Base-by-base conservation (phyloP, 2,888 invertebrate species). In the Piscicola geometra region DNA sequence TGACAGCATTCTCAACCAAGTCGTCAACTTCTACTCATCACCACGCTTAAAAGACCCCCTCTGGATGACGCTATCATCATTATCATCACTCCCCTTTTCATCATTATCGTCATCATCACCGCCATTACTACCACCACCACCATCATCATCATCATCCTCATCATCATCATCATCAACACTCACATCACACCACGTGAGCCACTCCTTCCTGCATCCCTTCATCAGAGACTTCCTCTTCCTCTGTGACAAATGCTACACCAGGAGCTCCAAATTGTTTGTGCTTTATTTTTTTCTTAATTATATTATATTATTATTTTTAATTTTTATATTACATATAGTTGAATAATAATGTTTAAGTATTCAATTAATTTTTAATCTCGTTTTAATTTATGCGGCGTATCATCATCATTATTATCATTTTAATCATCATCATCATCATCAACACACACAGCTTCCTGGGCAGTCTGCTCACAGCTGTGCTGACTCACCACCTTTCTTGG, bases 401-500 rank as follows among this genome's bases (percentile, higher is more conserved):
- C n/a, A n/a, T n/a, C n/a, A n/a, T n/a, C n/a, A n/a, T n/a, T n/a
- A n/a, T n/a, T n/a, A n/a, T n/a, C n/a, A n/a, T n/a, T n/a, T 71
- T 9, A 33, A 32, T 71, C 71, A 36, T 18, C 33, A 36, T 35
- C 47, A 41, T 75, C 5, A 0, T 66, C 30, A 2, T 32, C 32
- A 60, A 56, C 25, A 82, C 81, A 81, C 89, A 78, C 88, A 94
- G 94, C 87, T 94, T 94, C 86, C 89, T 94, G 82, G 94, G 93
- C 85, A 93, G 93, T 30, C 88, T 94, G 78, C 85, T 94, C 73
- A 94, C 94, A 5, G 92, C 93, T 78, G 91, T 94, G 69, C 87
- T 94, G 74, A 94, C 94, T 0, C 90, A 94, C 85, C 94, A 94
- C 84, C 88, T 94, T 56, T 93, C 93, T 28, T 94, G 94, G 94